These are phyloP conservation scores for Corydoras sp. DNA, from an alignment of 2,113 vertebrate genomes.

Conservation along the genomic window DNA sequence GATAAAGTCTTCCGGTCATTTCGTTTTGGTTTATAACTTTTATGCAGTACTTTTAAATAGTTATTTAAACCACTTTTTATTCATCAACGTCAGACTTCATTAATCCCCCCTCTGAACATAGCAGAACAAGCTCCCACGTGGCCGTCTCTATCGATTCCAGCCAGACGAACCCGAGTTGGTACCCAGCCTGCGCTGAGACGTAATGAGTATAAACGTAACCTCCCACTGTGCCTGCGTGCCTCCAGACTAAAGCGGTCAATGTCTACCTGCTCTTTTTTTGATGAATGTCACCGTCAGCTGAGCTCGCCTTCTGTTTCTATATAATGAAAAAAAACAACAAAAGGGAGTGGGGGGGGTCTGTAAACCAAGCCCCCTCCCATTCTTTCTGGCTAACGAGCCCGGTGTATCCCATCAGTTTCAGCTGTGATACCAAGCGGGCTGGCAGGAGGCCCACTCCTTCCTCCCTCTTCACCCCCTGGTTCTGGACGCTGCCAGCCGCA, in stretches of 20 bases:
- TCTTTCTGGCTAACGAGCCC: constrained; percentile 6
- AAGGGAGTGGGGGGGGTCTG: background rate
- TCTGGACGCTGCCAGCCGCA: constrained; percentile 50
- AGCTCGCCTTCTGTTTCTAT: constrained; percentile 23
- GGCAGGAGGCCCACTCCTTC: constrained; percentile 43
- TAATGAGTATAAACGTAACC: constrained; percentile 27
- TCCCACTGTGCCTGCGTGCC: constrained; percentile 37
- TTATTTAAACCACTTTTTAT: constrained; percentile 1
- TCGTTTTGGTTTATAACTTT: no score
- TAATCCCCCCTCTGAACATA: constrained; percentile 7
- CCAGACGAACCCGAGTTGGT: constrained; percentile 20
- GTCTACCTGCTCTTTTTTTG: constrained; percentile 26
- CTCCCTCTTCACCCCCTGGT: constrained; percentile 18
- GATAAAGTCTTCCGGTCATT: no score
- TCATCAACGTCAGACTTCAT: constrained; percentile 27
- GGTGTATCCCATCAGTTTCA: constrained; percentile 41
- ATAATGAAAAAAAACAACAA: no score
- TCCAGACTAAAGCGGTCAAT: constrained; percentile 41
- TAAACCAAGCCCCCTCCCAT: constrained; percentile 30
- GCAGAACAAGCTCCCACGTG: constrained; percentile 33
- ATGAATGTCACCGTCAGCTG: constrained; percentile 26
- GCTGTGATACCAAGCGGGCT: constrained; percentile 45
- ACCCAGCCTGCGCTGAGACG: constrained; percentile 22
- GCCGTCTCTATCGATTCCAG: constrained; percentile 37
- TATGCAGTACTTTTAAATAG: background rate